Evolutionary conservation across 2,888 invertebrate species (phyloP), one percentile per base, ranked within the genome.

Genomic region (Celastrina argiolus): DNA sequence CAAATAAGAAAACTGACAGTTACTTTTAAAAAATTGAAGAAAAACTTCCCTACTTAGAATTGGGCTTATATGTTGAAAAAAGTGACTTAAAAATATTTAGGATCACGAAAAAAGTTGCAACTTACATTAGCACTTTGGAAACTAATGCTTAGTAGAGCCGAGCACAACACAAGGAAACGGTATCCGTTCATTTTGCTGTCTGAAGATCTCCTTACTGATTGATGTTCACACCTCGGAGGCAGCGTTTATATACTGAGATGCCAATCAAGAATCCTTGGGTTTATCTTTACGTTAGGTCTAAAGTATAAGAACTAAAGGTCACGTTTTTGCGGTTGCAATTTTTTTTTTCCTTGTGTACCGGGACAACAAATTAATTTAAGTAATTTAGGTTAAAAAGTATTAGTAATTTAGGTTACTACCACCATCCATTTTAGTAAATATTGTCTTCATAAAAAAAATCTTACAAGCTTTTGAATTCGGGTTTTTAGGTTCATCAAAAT

Each of bases 121-220:
- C 75, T 75, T 65, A 75, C 75, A 51, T 66, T 58, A 51, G 68
- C 72, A 70, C 67, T 69, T 63, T 69, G 70, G 58, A 75, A 71
- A 61, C 70, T 71, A 28, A 72, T 66, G 45, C 74, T 73, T 42
- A 72, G 42, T 18, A 74, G 36, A 61, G 69, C 72, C 63, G 71
- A 34, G 39, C 71, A 67, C 63, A 75, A 64, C 61, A 74, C 66
- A 63, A 72, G 67, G 45, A 69, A 71, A 36, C 71, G 67, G 10
- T 73, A 39, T 18, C 68, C 65, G 64, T 68, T 63, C 73, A 74
- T 74, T 66, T 65, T 71, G 51, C 31, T 63, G 41, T 16, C 39
- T 66, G 16, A 18, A 63, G 31, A 41, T 34, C 58, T 58, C 12
- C 31, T 31, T n/a, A 58, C 12, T 51, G 22, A n/a, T n/a, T n/a